Evolutionary conservation across 2,797 vertebrate species (phyloP).

Genomic region (Cyprinella venusta): DNA sequence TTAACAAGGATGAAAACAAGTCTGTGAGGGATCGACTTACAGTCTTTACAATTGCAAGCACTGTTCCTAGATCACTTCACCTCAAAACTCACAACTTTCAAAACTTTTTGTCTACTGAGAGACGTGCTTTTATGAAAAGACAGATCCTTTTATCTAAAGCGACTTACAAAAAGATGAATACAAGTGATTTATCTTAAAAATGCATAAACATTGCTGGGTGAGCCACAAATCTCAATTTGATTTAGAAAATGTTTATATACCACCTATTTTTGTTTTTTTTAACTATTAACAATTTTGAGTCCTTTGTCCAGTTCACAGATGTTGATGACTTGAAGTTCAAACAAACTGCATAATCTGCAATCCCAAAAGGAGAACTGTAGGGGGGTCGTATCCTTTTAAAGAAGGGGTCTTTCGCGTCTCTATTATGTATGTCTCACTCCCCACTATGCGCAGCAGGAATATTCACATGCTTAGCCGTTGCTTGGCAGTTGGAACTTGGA

Average conservation of each 20-base stretch:
- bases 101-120: not conserved
- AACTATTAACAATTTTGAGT: not conserved
- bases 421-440: not conserved
- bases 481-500: not conserved
- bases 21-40: not conserved
- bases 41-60: not conserved
- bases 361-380: conserved; percentile 11
- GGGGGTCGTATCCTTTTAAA: not conserved
- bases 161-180: not conserved
- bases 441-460: conserved; percentile 14
- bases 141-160: not conserved
- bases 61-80: not conserved
- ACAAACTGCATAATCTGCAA: not conserved
- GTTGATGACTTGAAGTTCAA: conserved; percentile 2
- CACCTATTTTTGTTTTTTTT: not conserved
- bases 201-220: not conserved
- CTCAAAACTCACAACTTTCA: not conserved
- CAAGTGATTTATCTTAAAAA: not conserved
- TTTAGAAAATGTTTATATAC: too few relatives aligned
- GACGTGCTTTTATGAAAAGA: not conserved
- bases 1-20: not conserved
- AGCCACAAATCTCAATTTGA: not conserved
- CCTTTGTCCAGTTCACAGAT: conserved; percentile 15
- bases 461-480: not conserved
- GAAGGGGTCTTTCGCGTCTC: not conserved